phyloP scores from a whole-genome alignment of 2,888 invertebrate genomes.

The Netelia inedita region DNA sequence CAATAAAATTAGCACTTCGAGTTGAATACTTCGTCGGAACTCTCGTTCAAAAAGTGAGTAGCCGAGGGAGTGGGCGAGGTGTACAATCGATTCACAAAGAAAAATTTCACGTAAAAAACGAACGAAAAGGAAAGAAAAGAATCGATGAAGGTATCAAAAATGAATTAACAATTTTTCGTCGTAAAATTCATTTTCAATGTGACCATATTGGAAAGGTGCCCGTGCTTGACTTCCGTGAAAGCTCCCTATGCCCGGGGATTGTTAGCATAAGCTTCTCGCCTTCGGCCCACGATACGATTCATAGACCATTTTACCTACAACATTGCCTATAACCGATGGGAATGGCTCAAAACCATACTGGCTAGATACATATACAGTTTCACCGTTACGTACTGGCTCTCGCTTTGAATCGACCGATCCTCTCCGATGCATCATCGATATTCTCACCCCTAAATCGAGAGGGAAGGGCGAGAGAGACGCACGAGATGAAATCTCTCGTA shows the following conservation, averaged over 20 bases:
- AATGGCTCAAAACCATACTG: constrained; percentile 29
- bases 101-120: background rate
- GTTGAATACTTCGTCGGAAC: background rate
- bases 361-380: constrained; percentile 22
- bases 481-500: constrained; percentile 59
- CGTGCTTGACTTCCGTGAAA: background rate
- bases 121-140: background rate
- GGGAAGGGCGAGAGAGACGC: constrained; percentile 34
- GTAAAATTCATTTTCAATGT: background rate
- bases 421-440: constrained; percentile 56
- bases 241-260: background rate
- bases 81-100: no score
- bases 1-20: background rate
- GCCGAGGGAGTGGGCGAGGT: no score
- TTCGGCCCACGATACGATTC: constrained; percentile 15
- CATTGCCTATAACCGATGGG: constrained; percentile 48
- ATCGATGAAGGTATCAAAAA: background rate
- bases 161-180: background rate
- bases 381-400: background rate
- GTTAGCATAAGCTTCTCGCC: constrained; percentile 47
- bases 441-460: constrained; percentile 48
- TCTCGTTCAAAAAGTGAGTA: no score
- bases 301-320: constrained; percentile 41
- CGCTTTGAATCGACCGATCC: constrained; percentile 22
- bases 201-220: constrained; percentile 1